Base-by-base conservation (phyloP, 2,888 invertebrate species). In the Amorpha juglandis region DNA sequence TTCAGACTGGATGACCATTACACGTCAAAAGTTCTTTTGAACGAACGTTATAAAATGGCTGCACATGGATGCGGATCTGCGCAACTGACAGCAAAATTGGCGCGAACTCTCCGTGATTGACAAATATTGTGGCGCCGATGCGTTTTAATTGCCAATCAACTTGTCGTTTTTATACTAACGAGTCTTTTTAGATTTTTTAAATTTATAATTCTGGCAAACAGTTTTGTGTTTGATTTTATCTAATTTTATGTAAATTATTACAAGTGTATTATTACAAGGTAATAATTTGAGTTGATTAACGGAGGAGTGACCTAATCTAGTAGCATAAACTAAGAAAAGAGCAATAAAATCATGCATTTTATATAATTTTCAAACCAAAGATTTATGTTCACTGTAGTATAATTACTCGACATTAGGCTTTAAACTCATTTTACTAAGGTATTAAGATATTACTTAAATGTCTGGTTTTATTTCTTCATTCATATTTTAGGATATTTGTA, bases 1-100 rank as follows among this genome's bases (percentile, higher is more conserved):
- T 53, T 63, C 38, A 63, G 27, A 53, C 53, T 33, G 63, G 33
- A 53, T 55, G 45, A 48, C 42, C n/a, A 35, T 63, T 45, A 33
- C 51, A 52, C 52, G 33, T 33, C 52, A 33, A 33, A 63, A 63
- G 21, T 63, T 47, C 45, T 47, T 63, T 66, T 51, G 21, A 62
- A 42, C n/a, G 2, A 19, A 7, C 11, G 27, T 27, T 51, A 51
- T 51, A 50, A 63, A 47, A 63, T 19, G 47, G 48, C 27, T n/a
- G 16, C n/a, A 50, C 33, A n/a, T 50, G n/a, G 19, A 19, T 19
- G 50, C 6, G 21, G 63, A 35, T 62, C 27, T 12, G 12, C 42
- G 42, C 11, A 16, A n/a, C 50, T 12, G 48, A 50, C 50, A 33
- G 19, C 16, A 16, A 48, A 63, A 50, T 35, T 50, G 38, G 21